phyloP scores from a whole-genome alignment of 23 tunicate genomes.

The Styela clava region DNA sequence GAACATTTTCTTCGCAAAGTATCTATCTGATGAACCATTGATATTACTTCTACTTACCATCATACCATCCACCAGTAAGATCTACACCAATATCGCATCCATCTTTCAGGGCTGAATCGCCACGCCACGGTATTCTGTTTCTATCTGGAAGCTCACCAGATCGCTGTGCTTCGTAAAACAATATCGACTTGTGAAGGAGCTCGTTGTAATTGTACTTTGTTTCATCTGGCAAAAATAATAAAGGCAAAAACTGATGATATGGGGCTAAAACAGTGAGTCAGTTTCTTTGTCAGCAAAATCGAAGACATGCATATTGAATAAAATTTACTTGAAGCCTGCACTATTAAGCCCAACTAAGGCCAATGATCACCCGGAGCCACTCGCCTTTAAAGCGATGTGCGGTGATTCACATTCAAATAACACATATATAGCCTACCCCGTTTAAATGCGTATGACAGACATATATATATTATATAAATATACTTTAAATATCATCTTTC shows the following conservation, averaged over 20 bases:
- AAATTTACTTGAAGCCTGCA: no score
- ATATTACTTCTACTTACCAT: conserved; percentile 53
- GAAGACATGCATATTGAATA: neutral
- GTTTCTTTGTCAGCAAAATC: neutral
- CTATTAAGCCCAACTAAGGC: no score
- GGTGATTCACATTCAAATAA: no score
- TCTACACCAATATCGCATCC: conserved; percentile 87
- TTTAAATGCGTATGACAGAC: no score
- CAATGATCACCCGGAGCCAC: no score
- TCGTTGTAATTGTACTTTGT: conserved; percentile 76
- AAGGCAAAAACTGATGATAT: neutral
- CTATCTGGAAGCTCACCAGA: conserved; percentile 74
- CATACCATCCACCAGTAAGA: conserved; percentile 93
- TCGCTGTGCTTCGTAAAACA: conserved; percentile 96
- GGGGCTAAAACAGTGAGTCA: no score
- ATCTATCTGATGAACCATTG: no score
- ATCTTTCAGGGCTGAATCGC: conserved; percentile 87
- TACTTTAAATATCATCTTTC: no score
- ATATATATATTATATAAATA: no score
- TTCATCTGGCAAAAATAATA: conserved; percentile 28
- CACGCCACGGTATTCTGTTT: conserved; percentile 93
- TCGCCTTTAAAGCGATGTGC: no score
- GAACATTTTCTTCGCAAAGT: no score
- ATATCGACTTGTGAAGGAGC: conserved; percentile 77
- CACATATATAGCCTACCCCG: no score